A percentile compares a stretch with the other conserved stretches of the same genome.
Evolutionary conservation across 2,113 vertebrate genomes (phyloP).

Genomic region (Arenaria interpres): DNA sequence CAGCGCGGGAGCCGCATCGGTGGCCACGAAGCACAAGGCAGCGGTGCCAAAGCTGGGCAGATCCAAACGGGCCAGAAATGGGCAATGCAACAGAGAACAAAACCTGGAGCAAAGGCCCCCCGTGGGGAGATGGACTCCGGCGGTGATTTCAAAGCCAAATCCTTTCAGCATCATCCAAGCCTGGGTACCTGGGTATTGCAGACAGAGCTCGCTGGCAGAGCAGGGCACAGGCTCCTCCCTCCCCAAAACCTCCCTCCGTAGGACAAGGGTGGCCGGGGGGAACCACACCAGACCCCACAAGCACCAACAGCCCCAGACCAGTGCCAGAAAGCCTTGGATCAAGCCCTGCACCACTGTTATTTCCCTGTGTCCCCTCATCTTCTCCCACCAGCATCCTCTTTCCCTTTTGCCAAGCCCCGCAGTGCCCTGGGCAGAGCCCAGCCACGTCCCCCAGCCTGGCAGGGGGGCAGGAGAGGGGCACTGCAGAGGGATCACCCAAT

Average conservation of each 20-base stretch:
- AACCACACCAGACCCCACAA: no score
- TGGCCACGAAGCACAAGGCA: neutral
- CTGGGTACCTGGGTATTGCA: neutral
- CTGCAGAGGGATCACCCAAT: accelerated
- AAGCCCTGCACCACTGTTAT: neutral
- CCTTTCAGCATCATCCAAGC: neutral
- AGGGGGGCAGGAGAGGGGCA: neutral
- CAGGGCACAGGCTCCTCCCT: neutral
- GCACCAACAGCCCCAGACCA: neutral
- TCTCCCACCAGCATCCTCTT: neutral
- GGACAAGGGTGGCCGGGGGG: neutral
- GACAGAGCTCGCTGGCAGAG: neutral
- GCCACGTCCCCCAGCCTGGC: accelerated
- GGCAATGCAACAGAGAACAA: no score
- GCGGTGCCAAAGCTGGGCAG: neutral
- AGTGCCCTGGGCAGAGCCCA: neutral
- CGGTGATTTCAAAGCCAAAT: neutral
- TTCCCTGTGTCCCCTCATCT: neutral
- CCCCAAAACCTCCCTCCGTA: neutral
- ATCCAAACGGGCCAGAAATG: accelerated
- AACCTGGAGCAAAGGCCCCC: neutral
- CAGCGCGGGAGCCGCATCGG: neutral
- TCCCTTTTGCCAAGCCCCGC: neutral
- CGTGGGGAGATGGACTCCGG: accelerated
- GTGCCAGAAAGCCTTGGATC: neutral